Conservation (phyloP, 2,888 invertebrate species). For the Choristoneura rosaceana region DNA sequence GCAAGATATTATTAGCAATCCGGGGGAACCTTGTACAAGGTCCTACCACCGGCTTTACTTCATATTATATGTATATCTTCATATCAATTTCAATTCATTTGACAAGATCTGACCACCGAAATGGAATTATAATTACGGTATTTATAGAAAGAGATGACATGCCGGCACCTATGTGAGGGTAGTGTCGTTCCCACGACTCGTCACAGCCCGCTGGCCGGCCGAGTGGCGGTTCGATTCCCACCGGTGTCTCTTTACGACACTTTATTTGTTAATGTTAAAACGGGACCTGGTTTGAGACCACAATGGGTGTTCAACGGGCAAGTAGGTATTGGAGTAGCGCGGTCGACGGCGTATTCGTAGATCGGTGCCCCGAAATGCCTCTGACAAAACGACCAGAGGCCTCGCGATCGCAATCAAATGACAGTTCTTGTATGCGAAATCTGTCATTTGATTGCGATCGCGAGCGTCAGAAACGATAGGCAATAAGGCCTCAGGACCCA, state of each 20-base stretch:
- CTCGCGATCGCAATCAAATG: too few relatives aligned
- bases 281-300: background rate
- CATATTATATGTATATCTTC: too few relatives aligned
- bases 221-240: constrained; percentile 35
- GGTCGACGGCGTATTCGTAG: too few relatives aligned
- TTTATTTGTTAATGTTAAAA: constrained; percentile 10
- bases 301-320: background rate
- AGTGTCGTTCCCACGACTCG: constrained; percentile 25
- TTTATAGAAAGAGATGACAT: background rate
- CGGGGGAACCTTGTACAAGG: too few relatives aligned
- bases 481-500: too few relatives aligned
- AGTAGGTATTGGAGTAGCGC: background rate
- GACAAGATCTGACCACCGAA: background rate
- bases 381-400: too few relatives aligned
- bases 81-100: background rate
- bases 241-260: constrained; percentile 39
- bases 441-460: too few relatives aligned
- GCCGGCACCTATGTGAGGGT: background rate
- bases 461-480: too few relatives aligned
- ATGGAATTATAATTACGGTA: background rate
- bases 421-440: too few relatives aligned
- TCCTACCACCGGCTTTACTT: too few relatives aligned
- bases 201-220: constrained; percentile 26
- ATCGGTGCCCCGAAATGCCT: too few relatives aligned
- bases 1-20: too few relatives aligned